phyloP scores from a whole-genome alignment of 2,797 vertebrate species.

The Nannoperca obscura region DNA sequence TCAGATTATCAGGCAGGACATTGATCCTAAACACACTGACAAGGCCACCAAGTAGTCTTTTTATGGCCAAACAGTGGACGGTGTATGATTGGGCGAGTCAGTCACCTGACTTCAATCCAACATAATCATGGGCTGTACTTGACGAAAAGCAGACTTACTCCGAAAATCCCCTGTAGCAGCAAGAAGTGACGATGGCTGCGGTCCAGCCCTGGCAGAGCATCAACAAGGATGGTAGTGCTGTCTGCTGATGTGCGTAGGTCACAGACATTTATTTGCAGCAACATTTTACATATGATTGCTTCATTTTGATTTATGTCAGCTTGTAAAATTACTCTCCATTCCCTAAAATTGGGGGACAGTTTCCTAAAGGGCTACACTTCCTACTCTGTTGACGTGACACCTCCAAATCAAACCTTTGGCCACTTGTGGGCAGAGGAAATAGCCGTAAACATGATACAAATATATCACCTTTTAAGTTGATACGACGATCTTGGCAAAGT shows the following conservation, averaged over 20 bases:
- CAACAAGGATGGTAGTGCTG: not conserved
- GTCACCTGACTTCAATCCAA: constrained; percentile 12
- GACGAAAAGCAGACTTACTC: constrained; percentile 38
- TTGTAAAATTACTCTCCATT: not conserved
- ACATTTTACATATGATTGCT: not conserved
- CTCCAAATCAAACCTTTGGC: not conserved
- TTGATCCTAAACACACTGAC: constrained; percentile 27
- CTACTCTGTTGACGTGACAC: not conserved
- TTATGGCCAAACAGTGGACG: constrained; percentile 1
- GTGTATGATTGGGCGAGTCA: not conserved
- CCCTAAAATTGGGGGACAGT: not conserved
- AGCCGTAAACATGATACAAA: not conserved
- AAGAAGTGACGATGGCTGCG: constrained; percentile 1
- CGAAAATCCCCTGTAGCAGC: constrained; percentile 8
- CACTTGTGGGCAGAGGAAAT: not conserved
- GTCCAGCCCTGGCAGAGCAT: not conserved
- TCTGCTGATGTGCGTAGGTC: not conserved
- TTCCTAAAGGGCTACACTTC: not conserved
- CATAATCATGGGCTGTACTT: constrained; percentile 6
- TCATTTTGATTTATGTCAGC: not conserved
- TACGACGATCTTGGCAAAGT: not conserved
- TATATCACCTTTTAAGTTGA: not conserved
- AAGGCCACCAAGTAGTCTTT: constrained; percentile 19
- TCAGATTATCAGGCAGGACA: constrained; percentile 1
- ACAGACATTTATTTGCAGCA: not conserved